Evolutionary conservation across 1,140 invertebrate genomes (phyloP), one percentile per base, ranked within the genome.

Genomic region (Lasioglossum baleicum): DNA sequence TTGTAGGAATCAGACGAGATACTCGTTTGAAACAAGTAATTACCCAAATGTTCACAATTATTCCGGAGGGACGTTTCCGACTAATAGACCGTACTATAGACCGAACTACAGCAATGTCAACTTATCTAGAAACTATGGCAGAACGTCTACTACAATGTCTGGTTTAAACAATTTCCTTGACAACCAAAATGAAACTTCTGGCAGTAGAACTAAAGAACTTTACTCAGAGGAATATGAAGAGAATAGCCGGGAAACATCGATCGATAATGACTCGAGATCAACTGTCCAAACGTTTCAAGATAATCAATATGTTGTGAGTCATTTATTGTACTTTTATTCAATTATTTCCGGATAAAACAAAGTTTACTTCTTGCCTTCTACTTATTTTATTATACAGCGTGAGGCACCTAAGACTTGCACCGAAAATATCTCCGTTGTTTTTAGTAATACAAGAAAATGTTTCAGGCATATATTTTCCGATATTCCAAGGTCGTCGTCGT

Each of bases 1-100:
- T 82, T 97, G 97, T 88, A 53, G 69, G 44, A 22, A 51, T 58
- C 67, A 74, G 44, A 60, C 72, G 53, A 73, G 26, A 10, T 10
- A 58, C 6, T 61, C n/a, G 56, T 42, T 48, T 0, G 56, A 56
- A 11, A 35, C 60, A 8, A 82, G 20, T 56, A 40, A 13, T 51
- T 70, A 61, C 15, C 53, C 35, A 2, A 84, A 22, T 11, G 7
- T 11, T 15, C 44, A 70, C 13, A 80, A 65, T 31, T 35, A 71
- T 15, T 7, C 35, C 11, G 31, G 51, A 13, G 65, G 15, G 17
- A 22, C 7, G 0, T 10, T 53, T n/a, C 6, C 72, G 1, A 48
- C 53, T 1, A 15, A 10, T 48, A 48, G 56, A 63, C 42, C 72
- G 31, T 63, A 69, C 58, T 64, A 76, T 22, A 58, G 64, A 64